Evolutionary conservation across 1,140 invertebrate genomes (phyloP), one percentile per base, ranked within the genome.

Genomic region (Euwallacea fornicatus): DNA sequence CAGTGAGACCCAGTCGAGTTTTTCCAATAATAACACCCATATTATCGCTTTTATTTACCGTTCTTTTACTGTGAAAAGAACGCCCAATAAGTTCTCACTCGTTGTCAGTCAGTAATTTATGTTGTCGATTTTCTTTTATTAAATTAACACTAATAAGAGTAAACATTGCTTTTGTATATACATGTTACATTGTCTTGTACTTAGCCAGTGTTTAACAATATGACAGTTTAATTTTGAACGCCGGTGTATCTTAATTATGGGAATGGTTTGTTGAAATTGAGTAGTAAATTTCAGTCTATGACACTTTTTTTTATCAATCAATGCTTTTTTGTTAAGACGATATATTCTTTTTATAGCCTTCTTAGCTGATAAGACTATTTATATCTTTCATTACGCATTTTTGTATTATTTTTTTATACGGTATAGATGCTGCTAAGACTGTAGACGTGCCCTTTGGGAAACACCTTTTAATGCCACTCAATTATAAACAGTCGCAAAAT

Each of bases 111-210:
- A 50, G 46, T 11, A 11, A 11, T 50, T 11, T 50, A 50, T 50
- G 46, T 50, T 50, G 13, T 33, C 21, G 4, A 68, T 66, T 67
- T 67, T 73, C 21, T 58, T 58, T 11, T 69, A 69, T 73, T 60
- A 64, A 66, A 47, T 69, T 73, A 70, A 73, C 66, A 69, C 55
- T 74, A 58, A 56, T 71, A 72, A 62, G 65, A 58, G 56, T 71
- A 72, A 59, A 66, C 62, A 69, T 70, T 67, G 74, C 74, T 72
- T 75, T 67, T 75, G 47, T 75, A 69, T 62, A 73, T 72, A 71
- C 46, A 65, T 65, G 58, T 69, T 73, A 64, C 66, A 44, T 69
- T 73, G 63, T 69, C 59, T 74, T 72, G 74, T 75, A 75, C 74
- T 75, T 75, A 75, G 71, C 66, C 54, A 69, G 53, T 67, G 61